These are phyloP conservation scores for Takifugu ocellatus DNA, from an alignment of 2,797 vertebrate species.

Conservation along the genomic window DNA sequence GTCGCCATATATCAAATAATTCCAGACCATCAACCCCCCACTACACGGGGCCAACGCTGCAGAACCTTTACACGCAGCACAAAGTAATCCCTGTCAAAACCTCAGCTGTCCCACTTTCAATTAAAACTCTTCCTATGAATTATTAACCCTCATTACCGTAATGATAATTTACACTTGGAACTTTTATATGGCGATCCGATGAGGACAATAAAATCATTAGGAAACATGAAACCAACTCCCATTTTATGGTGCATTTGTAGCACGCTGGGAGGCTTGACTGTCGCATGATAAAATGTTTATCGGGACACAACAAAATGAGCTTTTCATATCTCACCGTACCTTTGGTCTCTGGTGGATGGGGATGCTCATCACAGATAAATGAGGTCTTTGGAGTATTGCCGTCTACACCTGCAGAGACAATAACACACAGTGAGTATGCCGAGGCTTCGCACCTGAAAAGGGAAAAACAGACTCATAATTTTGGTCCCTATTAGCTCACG, in stretches of 20 bases:
- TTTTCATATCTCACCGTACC: slow-evolving; percentile 70
- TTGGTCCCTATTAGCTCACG: slow-evolving; percentile 6
- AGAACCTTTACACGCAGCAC: slow-evolving; percentile 3
- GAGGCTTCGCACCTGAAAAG: slow-evolving; percentile 29
- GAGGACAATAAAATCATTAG: slow-evolving; percentile 6
- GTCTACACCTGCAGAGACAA: slow-evolving; percentile 74
- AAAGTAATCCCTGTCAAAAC: no score
- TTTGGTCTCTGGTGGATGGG: slow-evolving; percentile 73
- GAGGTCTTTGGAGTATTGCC: slow-evolving; percentile 73
- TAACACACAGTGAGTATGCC: slow-evolving; percentile 44
- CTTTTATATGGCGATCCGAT: slow-evolving; percentile 12
- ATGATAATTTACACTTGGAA: slow-evolving; percentile 15
- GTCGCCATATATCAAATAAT: slow-evolving; percentile 57
- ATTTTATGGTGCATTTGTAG: slow-evolving; percentile 14
- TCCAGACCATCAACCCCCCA: slow-evolving; percentile 52
- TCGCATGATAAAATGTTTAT: slow-evolving; percentile 52
- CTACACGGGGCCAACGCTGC: slow-evolving; percentile 38
- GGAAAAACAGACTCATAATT: slow-evolving; percentile 27
- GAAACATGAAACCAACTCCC: slow-evolving; percentile 12
- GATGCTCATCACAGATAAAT: slow-evolving; percentile 81
- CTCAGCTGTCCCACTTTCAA: no score
- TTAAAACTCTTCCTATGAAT: no score
- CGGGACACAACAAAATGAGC: slow-evolving; percentile 58
- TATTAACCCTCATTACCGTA: slow-evolving; percentile 7
- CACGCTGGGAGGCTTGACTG: slow-evolving; percentile 18